Percentiles rank a stretch among this genome's conserved stretches.
These are phyloP conservation scores for Sigmodon hispidus DNA, from an alignment of 2,113 vertebrate genomes.

Conservation along the genomic window DNA sequence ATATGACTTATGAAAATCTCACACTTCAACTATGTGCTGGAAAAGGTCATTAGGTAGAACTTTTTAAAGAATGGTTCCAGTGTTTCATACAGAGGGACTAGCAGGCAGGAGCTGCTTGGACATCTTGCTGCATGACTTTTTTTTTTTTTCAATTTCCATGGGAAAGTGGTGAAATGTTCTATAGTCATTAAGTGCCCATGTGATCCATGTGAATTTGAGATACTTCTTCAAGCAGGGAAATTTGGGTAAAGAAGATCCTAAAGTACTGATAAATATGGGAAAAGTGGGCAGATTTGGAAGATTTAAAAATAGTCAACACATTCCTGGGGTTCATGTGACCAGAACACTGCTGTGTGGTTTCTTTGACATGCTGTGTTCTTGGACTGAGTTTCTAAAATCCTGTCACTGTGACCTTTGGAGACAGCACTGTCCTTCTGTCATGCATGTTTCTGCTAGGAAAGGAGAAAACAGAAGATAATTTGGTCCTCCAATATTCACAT, in stretches of 20 bases:
- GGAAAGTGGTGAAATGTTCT: slow-evolving; percentile 66
- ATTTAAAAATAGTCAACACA: slow-evolving; percentile 53
- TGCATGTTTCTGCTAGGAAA: background rate
- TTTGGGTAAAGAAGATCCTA: slow-evolving; percentile 1
- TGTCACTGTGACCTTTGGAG: slow-evolving; percentile 48
- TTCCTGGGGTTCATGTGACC: slow-evolving; percentile 42
- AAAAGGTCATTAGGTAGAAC: slow-evolving; percentile 67
- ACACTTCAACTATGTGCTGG: slow-evolving; percentile 61
- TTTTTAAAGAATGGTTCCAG: slow-evolving; percentile 69
- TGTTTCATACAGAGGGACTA: slow-evolving; percentile 4
- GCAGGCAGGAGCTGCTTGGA: slow-evolving; percentile 21
- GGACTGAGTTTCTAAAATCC: slow-evolving; percentile 43
- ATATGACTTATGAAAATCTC: slow-evolving; percentile 65
- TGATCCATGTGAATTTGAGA: slow-evolving; percentile 45
- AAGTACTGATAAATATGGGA: slow-evolving; percentile 34
- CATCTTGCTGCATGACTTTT: slow-evolving; percentile 10
- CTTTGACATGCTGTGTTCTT: slow-evolving; percentile 59
- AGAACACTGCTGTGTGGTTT: slow-evolving; percentile 16
- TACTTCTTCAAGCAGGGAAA: background rate
- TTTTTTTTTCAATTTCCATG: slow-evolving; percentile 52
- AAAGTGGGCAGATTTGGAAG: slow-evolving; percentile 56
- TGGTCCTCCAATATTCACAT: background rate
- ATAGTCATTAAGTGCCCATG: background rate
- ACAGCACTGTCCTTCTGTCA: background rate
- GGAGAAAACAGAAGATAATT: slow-evolving; percentile 8